Conservation (phyloP, 2,797 vertebrate species). For the Sebastes matsubarae region DNA sequence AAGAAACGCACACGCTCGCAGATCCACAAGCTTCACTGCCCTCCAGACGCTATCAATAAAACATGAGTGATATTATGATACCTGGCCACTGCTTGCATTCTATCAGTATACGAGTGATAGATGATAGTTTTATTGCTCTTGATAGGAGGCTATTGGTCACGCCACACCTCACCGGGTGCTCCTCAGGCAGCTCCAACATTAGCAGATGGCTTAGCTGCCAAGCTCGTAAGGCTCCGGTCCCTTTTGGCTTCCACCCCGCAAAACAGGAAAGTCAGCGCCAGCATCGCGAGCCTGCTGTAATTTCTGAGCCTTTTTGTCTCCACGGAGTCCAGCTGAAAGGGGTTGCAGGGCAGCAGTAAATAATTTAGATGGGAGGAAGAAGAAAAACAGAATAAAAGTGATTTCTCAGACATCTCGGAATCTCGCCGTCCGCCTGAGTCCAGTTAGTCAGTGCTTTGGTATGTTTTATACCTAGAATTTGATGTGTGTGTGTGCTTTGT, state of each 20-base stretch:
- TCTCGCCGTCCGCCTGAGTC: constrained; percentile 44
- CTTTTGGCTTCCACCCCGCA: constrained; percentile 25
- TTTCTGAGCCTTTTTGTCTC: constrained; percentile 59
- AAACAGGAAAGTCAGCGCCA: constrained; percentile 61
- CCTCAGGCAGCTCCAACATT: constrained; percentile 28
- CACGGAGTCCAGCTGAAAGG: constrained; percentile 79
- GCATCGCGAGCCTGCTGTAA: constrained; percentile 54
- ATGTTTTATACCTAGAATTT: constrained; percentile 59
- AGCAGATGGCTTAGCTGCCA: constrained; percentile 27
- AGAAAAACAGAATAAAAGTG: constrained; percentile 59
- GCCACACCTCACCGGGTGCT: constrained; percentile 44
- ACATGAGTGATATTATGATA: constrained; percentile 40
- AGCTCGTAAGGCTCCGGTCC: constrained; percentile 20
- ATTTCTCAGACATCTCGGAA: constrained; percentile 85
- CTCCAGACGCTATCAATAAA: constrained; percentile 49
- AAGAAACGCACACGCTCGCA: constrained; percentile 5
- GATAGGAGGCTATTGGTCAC: constrained; percentile 50
- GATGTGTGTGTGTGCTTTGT: background rate
- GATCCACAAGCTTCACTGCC: background rate
- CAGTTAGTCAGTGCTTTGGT: constrained; percentile 52
- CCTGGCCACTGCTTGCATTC: constrained; percentile 30
- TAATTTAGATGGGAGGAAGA: constrained; percentile 69
- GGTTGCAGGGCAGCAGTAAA: constrained; percentile 83
- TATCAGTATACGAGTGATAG: constrained; percentile 35
- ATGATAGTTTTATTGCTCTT: constrained; percentile 49